Base-by-base conservation (phyloP, 2,113 vertebrate genomes). In the Budorcas taxicolor region DNA sequence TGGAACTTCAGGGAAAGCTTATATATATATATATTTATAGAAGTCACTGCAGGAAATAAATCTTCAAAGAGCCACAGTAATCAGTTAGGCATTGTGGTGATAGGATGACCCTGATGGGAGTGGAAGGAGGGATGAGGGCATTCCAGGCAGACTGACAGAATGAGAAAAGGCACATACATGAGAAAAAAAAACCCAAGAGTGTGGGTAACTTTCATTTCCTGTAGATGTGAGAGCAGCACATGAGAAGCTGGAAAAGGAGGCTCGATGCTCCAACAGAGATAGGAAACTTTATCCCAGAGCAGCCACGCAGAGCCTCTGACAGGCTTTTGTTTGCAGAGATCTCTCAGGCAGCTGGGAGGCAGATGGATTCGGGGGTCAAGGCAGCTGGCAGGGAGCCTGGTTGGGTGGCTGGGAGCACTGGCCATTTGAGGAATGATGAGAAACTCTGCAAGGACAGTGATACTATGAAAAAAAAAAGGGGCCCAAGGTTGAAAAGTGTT, bases 321-420 rank as follows among this genome's bases (percentile, higher is more conserved):
- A 83, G 64, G 81, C 85, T 85, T 58, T 83, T 50, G 27, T 50
- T 74, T 36, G 82, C 76, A 53, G 87, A 76, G 33, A 29, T 40
- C 23, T 47, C 52, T 52, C 55, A 3, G 64, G 82, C 86, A 97
- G 76, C 94, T 95, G 95, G 80, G 64, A 93, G 53, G 43, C 86
- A 85, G 90, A 86, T 93, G 90, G 86, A 82, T 25, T 45, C 52
- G 0, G 36, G 80, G 45, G 80, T 94, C 33, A 36, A 57, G 92
- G 45, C 45, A 36, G 76, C 90, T 85, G 92, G 94, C 94, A 64
- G 60, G 50, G 36, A 85, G 82, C 81, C 92, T 71, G 11, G 62
- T 4, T 50, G 40, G 25, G 55, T 58, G 64, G 36, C 64, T 94
- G 57, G 94, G 57, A 81, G 50, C 6, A 11, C 3, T 27, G 33